Conservation (phyloP, 2,888 invertebrate genomes). For the Artemia sinica region DNA sequence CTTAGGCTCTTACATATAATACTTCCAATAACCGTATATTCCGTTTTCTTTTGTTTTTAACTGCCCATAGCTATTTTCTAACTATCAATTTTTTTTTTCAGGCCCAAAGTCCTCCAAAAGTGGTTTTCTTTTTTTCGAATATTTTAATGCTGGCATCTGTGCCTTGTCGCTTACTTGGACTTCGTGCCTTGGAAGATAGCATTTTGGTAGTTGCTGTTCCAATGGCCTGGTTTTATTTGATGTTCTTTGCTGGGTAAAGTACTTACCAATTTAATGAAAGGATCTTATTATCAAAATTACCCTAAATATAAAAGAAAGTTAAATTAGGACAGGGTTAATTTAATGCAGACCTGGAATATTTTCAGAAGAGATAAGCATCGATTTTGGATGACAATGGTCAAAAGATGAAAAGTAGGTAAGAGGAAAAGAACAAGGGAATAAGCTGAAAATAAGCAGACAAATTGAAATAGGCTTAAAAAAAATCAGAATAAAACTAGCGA, state of each 20-base stretch:
- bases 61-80: too few relatives aligned
- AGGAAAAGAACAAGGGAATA: too few relatives aligned
- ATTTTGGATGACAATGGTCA: too few relatives aligned
- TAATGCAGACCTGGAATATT: not conserved
- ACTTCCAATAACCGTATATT: too few relatives aligned
- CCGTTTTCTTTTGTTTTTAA: too few relatives aligned
- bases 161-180: conserved; percentile 57
- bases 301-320: conserved; percentile 24
- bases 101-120: conserved; percentile 85
- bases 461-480: too few relatives aligned
- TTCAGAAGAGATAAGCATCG: too few relatives aligned
- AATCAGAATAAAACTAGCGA: too few relatives aligned
- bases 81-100: conserved; percentile 34
- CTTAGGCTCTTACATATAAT: too few relatives aligned
- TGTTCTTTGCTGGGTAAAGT: conserved; percentile 89
- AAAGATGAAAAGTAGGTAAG: too few relatives aligned
- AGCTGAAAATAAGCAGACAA: too few relatives aligned
- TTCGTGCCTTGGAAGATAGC: conserved; percentile 68
- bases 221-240: conserved; percentile 88
- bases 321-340: conserved; percentile 9
- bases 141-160: conserved; percentile 72
- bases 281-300: conserved; percentile 25
- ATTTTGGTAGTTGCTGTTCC: conserved; percentile 81
- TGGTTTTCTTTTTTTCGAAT: conserved; percentile 79
- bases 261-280: not conserved